These are phyloP conservation scores for Anoplophora glabripennis DNA, from an alignment of 1,140 invertebrate genomes.

Conservation along the genomic window DNA sequence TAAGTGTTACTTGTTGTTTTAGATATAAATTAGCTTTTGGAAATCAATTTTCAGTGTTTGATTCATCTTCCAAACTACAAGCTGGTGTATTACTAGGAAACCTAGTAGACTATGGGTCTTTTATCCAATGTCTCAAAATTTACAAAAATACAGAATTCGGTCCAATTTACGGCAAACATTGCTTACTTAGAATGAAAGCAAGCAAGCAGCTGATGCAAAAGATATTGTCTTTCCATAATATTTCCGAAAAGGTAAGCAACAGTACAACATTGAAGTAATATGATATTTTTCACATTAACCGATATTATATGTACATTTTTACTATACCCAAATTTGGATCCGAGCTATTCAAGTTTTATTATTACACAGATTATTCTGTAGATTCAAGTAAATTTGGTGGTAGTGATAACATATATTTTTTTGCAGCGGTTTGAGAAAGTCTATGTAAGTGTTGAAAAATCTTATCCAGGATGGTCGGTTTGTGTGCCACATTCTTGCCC, in stretches of 20 bases:
- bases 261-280: background rate
- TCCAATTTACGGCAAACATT: slow-evolving; percentile 26
- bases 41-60: slow-evolving; percentile 36
- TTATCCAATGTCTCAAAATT: slow-evolving; percentile 31
- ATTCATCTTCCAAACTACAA: slow-evolving; percentile 40
- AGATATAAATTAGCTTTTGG: background rate
- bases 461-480: slow-evolving; percentile 30
- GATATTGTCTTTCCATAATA: slow-evolving; percentile 23
- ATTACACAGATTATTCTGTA: too few relatives aligned
- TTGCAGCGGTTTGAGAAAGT: slow-evolving; percentile 14
- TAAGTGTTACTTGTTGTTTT: slow-evolving; percentile 5
- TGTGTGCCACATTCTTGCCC: slow-evolving; percentile 35
- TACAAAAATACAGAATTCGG: slow-evolving; percentile 8
- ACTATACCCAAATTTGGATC: too few relatives aligned
- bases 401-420: background rate
- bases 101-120: slow-evolving; percentile 35
- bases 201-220: slow-evolving; percentile 22
- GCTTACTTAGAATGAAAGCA: slow-evolving; percentile 26
- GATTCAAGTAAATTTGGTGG: too few relatives aligned
- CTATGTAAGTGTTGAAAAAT: slow-evolving; percentile 18
- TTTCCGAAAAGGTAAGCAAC: slow-evolving; percentile 21
- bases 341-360: too few relatives aligned
- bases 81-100: slow-evolving; percentile 34
- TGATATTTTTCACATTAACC: too few relatives aligned
- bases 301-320: too few relatives aligned